Evolutionary conservation across 2,113 vertebrate genomes (phyloP), one percentile per base, ranked within the genome.

Genomic region (Zootoca vivipara): DNA sequence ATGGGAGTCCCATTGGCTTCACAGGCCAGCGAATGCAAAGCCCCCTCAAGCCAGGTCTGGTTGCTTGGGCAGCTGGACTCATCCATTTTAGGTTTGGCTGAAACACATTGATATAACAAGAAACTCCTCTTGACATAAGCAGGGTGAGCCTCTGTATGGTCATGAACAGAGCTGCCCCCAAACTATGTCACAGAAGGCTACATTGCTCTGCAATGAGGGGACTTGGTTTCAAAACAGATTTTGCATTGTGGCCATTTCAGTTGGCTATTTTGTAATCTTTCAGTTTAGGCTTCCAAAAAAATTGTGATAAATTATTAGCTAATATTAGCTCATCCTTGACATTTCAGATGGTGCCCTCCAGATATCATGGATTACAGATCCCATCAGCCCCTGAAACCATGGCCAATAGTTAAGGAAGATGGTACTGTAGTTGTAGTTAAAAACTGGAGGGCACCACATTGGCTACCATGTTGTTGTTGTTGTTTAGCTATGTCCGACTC

Each of bases 1-100:
- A 74, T 84, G 20, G 95, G 94, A 30, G 38, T 92, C 28, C 95
- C 95, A 18, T 88, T 90, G 20, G 95, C 95, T 1, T 46, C 28
- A 3, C 95, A 95, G 85, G 91, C 81, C 78, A 93, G 64, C 0
- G 56, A 80, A 0, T 65, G 89, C 22, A 82, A 35, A 0, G 92
- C 77, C 22, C 95, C 95, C 89, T 96, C 94, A 80, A 96, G 83
- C 95, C 95, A 96, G 0, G 93, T 95, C 88, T 95, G 95, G 58
- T 91, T 90, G 82, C 95, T 93, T 1, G 95, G 95, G 74, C 95
- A 96, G 74, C 91, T 94, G 46, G 87, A 83, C 24, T 96, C 95
- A 52, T 95, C 92, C 94, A 96, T 94, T 33, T 90, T 83, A 0
- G 95, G 95, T 0, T 93, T 92, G 2, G 93, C 95, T 96, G 91